Conservation (phyloP, 2,888 invertebrate genomes). For the Sicus ferrugineus region DNA sequence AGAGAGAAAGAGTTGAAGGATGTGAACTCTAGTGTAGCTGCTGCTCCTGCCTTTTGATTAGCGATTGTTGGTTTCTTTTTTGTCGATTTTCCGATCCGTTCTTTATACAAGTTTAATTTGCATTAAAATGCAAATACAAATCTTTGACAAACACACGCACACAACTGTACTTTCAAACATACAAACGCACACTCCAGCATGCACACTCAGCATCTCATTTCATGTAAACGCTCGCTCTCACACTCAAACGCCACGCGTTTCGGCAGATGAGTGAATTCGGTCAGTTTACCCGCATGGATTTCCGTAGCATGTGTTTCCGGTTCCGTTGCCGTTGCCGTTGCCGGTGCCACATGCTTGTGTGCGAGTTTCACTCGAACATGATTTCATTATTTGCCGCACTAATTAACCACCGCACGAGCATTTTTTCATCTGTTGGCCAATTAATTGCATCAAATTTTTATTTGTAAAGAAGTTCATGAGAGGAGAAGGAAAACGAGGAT, state of each 20-base stretch:
- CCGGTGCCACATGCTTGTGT: slow-evolving; percentile 8
- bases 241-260: too few species aligned
- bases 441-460: not conserved
- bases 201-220: not conserved
- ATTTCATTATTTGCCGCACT: slow-evolving; percentile 25
- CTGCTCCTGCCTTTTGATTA: slow-evolving; percentile 1
- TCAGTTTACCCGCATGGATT: not conserved
- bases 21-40: not conserved
- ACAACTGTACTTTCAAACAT: not conserved
- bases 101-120: slow-evolving; percentile 9
- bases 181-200: not conserved
- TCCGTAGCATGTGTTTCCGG: not conserved
- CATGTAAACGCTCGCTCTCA: too few species aligned
- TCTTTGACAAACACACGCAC: not conserved
- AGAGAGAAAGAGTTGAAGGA: not conserved
- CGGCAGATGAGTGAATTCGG: not conserved
- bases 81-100: not conserved
- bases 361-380: slow-evolving; percentile 22
- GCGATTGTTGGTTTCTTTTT: not conserved
- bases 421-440: not conserved
- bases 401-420: slow-evolving; percentile 11
- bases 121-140: slow-evolving; percentile 24
- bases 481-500: not conserved
- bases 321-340: slow-evolving; percentile 6
- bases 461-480: not conserved